A percentile compares a stretch with the other conserved stretches of the same genome.
These are phyloP conservation scores for Ammodytes dubius DNA, from an alignment of 2,113 vertebrate genomes.

Conservation along the genomic window DNA sequence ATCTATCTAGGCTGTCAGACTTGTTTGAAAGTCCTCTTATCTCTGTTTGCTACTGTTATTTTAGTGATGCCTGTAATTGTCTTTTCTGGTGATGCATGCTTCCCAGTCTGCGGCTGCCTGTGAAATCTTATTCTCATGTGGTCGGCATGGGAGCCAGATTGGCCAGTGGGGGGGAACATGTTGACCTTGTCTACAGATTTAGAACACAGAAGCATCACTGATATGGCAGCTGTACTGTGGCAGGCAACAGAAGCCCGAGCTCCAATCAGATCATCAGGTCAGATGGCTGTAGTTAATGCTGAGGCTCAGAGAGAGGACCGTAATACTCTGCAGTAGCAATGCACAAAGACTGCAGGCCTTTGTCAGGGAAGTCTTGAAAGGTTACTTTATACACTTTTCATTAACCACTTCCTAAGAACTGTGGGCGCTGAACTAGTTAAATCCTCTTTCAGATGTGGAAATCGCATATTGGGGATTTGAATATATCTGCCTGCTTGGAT, in stretches of 20 bases:
- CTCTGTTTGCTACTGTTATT: conserved; percentile 52
- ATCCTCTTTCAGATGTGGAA: conserved; percentile 30
- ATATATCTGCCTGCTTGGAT: conserved; percentile 23
- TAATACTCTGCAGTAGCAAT: conserved; percentile 55
- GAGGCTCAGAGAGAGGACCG: conserved; percentile 49
- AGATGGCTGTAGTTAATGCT: conserved; percentile 68
- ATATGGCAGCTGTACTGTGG: conserved; percentile 76
- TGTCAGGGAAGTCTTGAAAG: conserved; percentile 30
- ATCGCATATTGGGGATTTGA: conserved; percentile 22
- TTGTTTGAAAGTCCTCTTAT: conserved; percentile 42
- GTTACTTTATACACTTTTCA: conserved; percentile 52
- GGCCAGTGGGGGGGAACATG: conserved; percentile 34
- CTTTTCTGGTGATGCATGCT: conserved; percentile 52
- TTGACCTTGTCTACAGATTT: conserved; percentile 82
- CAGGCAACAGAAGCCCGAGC: conserved; percentile 72
- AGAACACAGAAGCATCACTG: conserved; percentile 71
- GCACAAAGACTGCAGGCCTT: conserved; percentile 42
- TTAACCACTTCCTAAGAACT: conserved; percentile 50
- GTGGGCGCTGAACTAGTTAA: conserved; percentile 41
- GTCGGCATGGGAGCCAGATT: conserved; percentile 69
- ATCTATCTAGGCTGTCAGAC: conserved; percentile 46
- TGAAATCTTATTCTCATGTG: conserved; percentile 57
- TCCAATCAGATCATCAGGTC: conserved; percentile 75
- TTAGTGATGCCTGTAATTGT: conserved; percentile 61
- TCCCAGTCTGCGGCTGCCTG: conserved; percentile 40